A percentile compares a stretch with the other conserved stretches of the same genome.
These are phyloP conservation scores for Seriola dumerili DNA, from an alignment of 2,113 vertebrate species.

Conservation along the genomic window DNA sequence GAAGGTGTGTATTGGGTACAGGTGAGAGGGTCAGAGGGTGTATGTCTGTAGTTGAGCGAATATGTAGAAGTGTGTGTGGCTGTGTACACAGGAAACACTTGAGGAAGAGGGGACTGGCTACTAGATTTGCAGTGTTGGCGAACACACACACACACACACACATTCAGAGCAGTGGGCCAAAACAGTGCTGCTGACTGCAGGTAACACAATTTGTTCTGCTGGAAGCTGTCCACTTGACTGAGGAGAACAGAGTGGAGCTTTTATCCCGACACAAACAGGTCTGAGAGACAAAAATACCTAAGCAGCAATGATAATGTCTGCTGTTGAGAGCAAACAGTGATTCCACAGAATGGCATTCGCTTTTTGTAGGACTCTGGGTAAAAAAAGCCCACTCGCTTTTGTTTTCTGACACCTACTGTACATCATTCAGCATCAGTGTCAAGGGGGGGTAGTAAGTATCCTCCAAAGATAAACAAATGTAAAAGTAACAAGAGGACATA, in stretches of 20 bases:
- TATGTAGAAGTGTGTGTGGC: not conserved
- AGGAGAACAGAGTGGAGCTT: slow-evolving; percentile 19
- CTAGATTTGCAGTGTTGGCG: not conserved
- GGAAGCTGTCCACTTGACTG: slow-evolving; percentile 25
- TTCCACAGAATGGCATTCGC: not conserved
- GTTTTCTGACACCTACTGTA: not conserved
- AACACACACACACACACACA: not conserved
- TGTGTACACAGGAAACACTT: slow-evolving; percentile 6
- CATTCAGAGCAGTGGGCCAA: not conserved
- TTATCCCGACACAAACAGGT: slow-evolving; percentile 35
- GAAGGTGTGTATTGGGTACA: slow-evolving; percentile 87
- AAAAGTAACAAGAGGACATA: not conserved
- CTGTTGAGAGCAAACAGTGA: not conserved
- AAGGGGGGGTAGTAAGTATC: not conserved
- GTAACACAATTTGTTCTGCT: slow-evolving; percentile 24
- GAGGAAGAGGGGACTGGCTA: not conserved
- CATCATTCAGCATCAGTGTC: not conserved
- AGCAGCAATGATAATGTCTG: not conserved
- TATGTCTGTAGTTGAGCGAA: not conserved
- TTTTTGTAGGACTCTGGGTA: not conserved
- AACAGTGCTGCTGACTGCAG: slow-evolving; percentile 22
- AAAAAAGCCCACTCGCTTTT: not conserved
- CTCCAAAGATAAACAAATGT: not conserved
- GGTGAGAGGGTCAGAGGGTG: accelerated
- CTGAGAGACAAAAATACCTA: slow-evolving; percentile 32